Evolutionary conservation across 1,140 invertebrate species (phyloP).

Genomic region (Caenorhabditis tropicalis): DNA sequence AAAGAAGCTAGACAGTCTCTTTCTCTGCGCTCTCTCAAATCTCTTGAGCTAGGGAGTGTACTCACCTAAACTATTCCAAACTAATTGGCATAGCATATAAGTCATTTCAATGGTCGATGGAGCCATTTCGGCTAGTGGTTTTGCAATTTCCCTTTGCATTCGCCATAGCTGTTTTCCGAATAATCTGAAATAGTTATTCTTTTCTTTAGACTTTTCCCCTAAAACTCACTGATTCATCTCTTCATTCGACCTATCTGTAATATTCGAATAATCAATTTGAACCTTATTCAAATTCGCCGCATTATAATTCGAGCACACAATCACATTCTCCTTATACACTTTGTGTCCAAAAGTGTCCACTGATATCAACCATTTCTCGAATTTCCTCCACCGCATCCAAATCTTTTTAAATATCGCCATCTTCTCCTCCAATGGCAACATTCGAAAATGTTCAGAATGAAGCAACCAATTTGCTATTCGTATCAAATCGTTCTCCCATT

Average conservation of each 20-base stretch:
- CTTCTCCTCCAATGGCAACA: conserved; percentile 3
- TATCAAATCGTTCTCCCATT: conserved; percentile 13
- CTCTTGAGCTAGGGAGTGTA: too few relatives aligned
- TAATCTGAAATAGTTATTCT: not conserved
- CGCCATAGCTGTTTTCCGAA: conserved; percentile 6
- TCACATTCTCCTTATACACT: conserved; percentile 26
- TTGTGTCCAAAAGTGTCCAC: conserved; percentile 19
- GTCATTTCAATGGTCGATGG: conserved; percentile 19
- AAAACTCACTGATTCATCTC: conserved; percentile 14
- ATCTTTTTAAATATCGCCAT: conserved; percentile 31
- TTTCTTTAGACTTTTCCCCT: not conserved
- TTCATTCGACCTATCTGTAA: conserved; percentile 3
- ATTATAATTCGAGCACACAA: conserved; percentile 18
- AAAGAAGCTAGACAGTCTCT: too few relatives aligned
- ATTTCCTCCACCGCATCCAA: conserved; percentile 15
- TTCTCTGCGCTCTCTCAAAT: too few relatives aligned
- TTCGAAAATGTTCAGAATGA: conserved; percentile 13
- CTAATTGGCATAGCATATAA: conserved; percentile 5
- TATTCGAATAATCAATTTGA: conserved; percentile 30
- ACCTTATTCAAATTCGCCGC: conserved; percentile 23
- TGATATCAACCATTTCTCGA: conserved; percentile 27
- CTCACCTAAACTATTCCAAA: conserved; percentile 28
- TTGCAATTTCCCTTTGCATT: conserved; percentile 28
- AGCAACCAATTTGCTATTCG: conserved; percentile 20
- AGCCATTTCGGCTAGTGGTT: not conserved